Evolutionary conservation across 2,888 invertebrate species (phyloP).

Genomic region (Noctua fimbriata): DNA sequence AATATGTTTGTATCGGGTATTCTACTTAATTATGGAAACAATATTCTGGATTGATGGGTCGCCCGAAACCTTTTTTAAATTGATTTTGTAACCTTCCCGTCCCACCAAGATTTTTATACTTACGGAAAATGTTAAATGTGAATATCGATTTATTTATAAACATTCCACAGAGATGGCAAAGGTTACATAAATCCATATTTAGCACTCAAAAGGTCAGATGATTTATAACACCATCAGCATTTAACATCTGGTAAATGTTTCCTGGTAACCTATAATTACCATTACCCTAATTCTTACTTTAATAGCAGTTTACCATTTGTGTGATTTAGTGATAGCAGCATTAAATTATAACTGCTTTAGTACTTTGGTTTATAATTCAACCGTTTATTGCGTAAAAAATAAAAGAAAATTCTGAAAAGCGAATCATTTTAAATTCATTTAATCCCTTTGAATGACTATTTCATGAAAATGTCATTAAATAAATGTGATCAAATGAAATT

Average conservation of each 20-base stretch:
- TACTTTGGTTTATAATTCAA: not conserved
- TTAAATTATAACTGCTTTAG: not conserved
- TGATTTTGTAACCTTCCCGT: slow-evolving; percentile 58
- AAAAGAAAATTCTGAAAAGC: not conserved
- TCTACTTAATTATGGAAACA: slow-evolving; percentile 67
- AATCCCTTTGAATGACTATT: not conserved
- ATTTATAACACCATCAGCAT: slow-evolving; percentile 35
- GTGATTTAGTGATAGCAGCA: slow-evolving; percentile 19
- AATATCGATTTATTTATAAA: slow-evolving; percentile 53
- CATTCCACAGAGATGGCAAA: slow-evolving; percentile 25
- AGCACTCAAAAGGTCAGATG: slow-evolving; percentile 42
- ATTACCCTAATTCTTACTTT: slow-evolving; percentile 23
- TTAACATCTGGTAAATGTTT: slow-evolving; percentile 39
- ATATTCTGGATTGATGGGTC: slow-evolving; percentile 54
- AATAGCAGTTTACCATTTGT: slow-evolving; percentile 7
- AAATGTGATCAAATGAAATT: not conserved
- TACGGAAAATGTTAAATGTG: slow-evolving; percentile 42
- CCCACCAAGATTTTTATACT: slow-evolving; percentile 30
- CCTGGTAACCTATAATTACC: slow-evolving; percentile 17
- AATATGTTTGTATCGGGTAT: slow-evolving; percentile 37
- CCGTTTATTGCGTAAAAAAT: not conserved
- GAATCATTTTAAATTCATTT: not conserved
- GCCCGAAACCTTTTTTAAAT: slow-evolving; percentile 63
- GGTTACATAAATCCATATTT: slow-evolving; percentile 36
- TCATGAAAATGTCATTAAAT: not conserved